Evolutionary conservation across 2,888 invertebrate genomes (phyloP), one percentile per base, ranked within the genome.

Genomic region (Ormyrus rosae): DNA sequence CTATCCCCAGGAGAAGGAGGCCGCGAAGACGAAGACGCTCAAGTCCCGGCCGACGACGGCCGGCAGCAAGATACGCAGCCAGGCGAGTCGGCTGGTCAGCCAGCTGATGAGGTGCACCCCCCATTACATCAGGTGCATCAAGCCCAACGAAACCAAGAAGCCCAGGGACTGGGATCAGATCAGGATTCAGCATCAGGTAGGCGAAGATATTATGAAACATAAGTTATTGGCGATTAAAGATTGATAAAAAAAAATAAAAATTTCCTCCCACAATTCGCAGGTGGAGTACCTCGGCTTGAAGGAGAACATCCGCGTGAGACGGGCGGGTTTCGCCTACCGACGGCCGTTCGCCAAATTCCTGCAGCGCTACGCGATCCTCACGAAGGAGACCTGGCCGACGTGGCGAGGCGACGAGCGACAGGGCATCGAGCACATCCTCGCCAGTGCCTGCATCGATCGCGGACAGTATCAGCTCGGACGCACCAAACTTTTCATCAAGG

Each of bases 71-170:
- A 95, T 95, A 84, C 92, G 93, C 87, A 93, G 91, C 61, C 94
- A 95, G 88, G 94, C 94, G 13, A 94, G 94, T 89, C 91, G 92
- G 81, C 90, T 95, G 75, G 94, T 95, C 8, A 93, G 92, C 5
- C 93, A 94, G 61, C 88, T 95, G 84, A 94, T 93, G 93, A 92
- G 92, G 85, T 94, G 94, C 87, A 93, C 93, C 5, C 94, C 94
- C 7, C 94, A 94, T 89, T 95, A 95, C 87, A 94, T 95, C 81
- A 91, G 94, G 83, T 95, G 94, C 87, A 94, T 95, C 84, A 95
- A 95, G 87, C 94, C 95, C 13, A 95, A 95, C 87, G 94, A 95
- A 87, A 94, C 94, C 34, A 94, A 94, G 88, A 91, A 91, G 83
- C 91, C 94, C 0, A 90, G 92, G 45, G 94, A 94, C 86, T 95